Percentiles rank a stretch among this genome's conserved stretches.
Conservation (phyloP, 2,888 invertebrate species). For the Psylliodes chrysocephalus region DNA sequence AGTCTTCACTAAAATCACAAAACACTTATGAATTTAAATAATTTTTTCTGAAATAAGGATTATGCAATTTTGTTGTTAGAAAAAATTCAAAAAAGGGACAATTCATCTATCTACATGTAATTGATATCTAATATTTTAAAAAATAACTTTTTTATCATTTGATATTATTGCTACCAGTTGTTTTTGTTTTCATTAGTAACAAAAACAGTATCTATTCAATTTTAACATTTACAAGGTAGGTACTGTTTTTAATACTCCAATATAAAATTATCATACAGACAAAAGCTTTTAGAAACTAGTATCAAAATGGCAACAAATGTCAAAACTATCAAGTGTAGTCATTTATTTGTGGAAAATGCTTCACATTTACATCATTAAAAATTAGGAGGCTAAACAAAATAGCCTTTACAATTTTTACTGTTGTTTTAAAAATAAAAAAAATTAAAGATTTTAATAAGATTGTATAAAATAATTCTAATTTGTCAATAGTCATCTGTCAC, state of each 20-base stretch:
- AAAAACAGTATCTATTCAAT: not conserved
- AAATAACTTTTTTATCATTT: conserved; percentile 6
- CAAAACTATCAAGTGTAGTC: too few relatives aligned
- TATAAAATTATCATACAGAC: not conserved
- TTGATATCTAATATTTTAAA: not conserved
- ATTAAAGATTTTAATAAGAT: too few relatives aligned
- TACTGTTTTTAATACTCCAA: not conserved
- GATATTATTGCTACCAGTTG: conserved; percentile 23
- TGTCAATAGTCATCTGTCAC: too few relatives aligned
- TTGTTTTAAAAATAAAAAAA: too few relatives aligned
- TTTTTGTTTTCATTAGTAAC: not conserved
- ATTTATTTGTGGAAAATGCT: too few relatives aligned
- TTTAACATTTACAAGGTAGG: not conserved
- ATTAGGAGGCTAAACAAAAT: too few relatives aligned
- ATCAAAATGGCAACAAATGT: too few relatives aligned
- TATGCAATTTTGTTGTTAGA: not conserved
- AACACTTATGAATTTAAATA: too few relatives aligned
- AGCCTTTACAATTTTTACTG: too few relatives aligned
- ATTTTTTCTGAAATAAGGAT: not conserved
- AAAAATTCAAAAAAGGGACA: not conserved
- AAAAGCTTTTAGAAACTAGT: not conserved
- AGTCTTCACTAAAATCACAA: too few relatives aligned
- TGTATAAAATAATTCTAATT: too few relatives aligned
- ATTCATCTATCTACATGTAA: not conserved
- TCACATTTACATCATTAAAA: too few relatives aligned